Evolutionary conservation across 2,888 invertebrate genomes (phyloP).

Genomic region (Noctua fimbriata): DNA sequence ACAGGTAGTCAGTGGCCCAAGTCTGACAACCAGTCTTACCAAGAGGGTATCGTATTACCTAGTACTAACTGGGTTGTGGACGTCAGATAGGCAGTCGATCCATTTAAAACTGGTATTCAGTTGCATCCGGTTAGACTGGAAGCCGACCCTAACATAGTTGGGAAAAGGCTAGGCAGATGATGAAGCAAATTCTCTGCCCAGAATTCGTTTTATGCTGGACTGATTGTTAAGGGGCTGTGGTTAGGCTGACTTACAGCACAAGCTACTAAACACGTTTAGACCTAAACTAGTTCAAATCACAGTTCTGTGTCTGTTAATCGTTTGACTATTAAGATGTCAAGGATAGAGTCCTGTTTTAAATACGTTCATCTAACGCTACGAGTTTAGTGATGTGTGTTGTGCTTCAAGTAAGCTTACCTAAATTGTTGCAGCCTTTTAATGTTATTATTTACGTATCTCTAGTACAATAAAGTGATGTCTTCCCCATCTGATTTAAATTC

Average conservation of each 20-base stretch:
- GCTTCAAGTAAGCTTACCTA: neutral
- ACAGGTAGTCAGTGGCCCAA: no score
- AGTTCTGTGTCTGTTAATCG: neutral
- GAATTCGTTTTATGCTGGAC: neutral
- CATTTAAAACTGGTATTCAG: no score
- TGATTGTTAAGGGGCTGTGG: neutral
- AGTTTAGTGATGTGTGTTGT: neutral
- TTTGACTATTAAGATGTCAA: neutral
- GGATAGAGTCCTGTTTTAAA: neutral
- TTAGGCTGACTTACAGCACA: neutral
- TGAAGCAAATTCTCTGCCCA: neutral
- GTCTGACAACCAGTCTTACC: no score
- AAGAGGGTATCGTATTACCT: no score
- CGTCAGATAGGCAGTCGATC: no score
- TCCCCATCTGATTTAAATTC: constrained; percentile 14
- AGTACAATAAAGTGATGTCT: neutral
- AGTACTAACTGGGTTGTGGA: no score
- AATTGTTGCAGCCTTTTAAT: neutral
- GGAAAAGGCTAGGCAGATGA: no score
- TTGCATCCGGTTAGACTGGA: no score
- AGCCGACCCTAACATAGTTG: no score
- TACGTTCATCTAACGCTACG: neutral
- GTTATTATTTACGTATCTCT: constrained; percentile 1
- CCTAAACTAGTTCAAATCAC: neutral
- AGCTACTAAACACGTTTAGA: neutral